Percentiles rank a stretch among this genome's conserved stretches.
phyloP scores from a whole-genome alignment of 2,888 invertebrate genomes.

The Drosophila anceps region DNA sequence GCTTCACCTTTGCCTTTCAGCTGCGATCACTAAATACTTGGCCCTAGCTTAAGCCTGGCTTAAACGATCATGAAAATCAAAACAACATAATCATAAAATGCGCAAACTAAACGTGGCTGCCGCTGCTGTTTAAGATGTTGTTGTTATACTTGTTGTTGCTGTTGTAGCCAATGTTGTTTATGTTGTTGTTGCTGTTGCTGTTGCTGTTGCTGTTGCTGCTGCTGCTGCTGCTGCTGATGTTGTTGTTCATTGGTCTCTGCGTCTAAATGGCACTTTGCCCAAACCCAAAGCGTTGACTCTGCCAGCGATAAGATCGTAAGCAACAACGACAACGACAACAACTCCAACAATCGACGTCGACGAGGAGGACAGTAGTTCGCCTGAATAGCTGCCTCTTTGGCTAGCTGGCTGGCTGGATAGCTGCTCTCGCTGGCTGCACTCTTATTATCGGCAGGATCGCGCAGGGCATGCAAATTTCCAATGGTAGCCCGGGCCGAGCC shows the following conservation, averaged over 20 bases:
- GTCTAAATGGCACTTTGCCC: conserved; percentile 79
- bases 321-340: conserved; percentile 45
- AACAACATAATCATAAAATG: conserved; percentile 81
- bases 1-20: conserved; percentile 64
- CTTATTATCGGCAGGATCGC: conserved; percentile 82
- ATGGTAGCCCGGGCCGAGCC: conserved; percentile 61
- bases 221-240: conserved; percentile 24
- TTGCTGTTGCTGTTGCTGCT: conserved; percentile 30
- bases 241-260: conserved; percentile 74
- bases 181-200: conserved; percentile 24
- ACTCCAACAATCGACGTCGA: conserved; percentile 37
- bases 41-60: conserved; percentile 53
- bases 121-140: conserved; percentile 61
- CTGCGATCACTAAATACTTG: conserved; percentile 75
- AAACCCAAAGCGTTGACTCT: conserved; percentile 77
- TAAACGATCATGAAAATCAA: conserved; percentile 81
- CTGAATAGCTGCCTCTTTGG: conserved; percentile 28
- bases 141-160: conserved; percentile 44
- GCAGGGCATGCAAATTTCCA: conserved; percentile 81
- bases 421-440: conserved; percentile 53
- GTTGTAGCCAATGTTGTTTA: too few species aligned
- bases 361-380: conserved; percentile 50
- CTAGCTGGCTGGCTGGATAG: conserved; percentile 18
- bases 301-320: conserved; percentile 77
- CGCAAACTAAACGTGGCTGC: conserved; percentile 78